phyloP scores from a whole-genome alignment of 2,888 invertebrate genomes.

The Bhutanitis thaidina region DNA sequence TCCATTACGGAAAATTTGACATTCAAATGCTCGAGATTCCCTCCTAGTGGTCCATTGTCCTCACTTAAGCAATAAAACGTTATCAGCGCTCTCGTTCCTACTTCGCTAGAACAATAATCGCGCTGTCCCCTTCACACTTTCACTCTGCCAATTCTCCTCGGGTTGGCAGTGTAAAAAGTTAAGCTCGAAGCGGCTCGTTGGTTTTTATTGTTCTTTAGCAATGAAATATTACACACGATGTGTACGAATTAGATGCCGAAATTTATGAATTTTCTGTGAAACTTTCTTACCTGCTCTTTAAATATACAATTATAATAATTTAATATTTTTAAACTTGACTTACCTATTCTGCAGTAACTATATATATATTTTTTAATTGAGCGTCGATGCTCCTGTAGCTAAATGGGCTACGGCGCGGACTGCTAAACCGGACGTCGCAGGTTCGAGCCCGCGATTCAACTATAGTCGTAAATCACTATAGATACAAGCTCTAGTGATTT shows the following conservation, averaged over 20 bases:
- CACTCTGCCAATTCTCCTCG: background rate
- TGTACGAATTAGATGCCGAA: background rate
- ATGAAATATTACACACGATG: background rate
- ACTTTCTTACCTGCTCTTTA: too few relatives aligned
- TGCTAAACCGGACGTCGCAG: too few relatives aligned
- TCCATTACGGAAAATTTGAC: slow-evolving; percentile 2
- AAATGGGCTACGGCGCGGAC: too few relatives aligned
- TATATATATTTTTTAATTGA: too few relatives aligned
- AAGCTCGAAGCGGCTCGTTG: background rate
- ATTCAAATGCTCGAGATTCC: background rate
- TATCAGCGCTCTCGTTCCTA: background rate
- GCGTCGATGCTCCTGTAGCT: too few relatives aligned
- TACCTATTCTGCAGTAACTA: too few relatives aligned
- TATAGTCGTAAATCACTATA: too few relatives aligned
- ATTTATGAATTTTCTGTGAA: background rate
- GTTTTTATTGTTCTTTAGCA: background rate
- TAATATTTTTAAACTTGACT: too few relatives aligned
- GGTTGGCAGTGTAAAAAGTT: slow-evolving; percentile 2
- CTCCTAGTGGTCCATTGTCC: slow-evolving; percentile 4
- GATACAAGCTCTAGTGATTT: too few relatives aligned
- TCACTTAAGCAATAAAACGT: slow-evolving; percentile 1
- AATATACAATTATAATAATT: too few relatives aligned
- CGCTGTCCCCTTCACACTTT: background rate
- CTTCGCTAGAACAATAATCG: background rate
- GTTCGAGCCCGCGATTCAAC: too few relatives aligned